Evolutionary conservation across 2,888 invertebrate species (phyloP), one percentile per base, ranked within the genome.

Genomic region (Agrypnus murinus): DNA sequence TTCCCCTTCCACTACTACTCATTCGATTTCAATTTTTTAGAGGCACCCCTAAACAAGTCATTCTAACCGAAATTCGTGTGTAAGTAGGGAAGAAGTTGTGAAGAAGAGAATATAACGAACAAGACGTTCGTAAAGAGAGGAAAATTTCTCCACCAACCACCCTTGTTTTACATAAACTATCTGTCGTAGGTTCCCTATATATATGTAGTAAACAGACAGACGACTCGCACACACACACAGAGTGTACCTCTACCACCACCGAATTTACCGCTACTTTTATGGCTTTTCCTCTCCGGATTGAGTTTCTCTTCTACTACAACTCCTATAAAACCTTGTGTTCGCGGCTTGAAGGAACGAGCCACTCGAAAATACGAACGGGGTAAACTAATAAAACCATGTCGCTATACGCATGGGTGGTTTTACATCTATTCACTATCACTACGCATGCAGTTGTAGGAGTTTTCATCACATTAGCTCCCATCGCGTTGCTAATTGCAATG

Each of bases 321-420:
- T 40, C 12, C 10, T n/a, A n/a, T 40, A 10, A 40, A 55, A 19
- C 55, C 17, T 10, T 10, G n/a, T 12, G 55, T 34, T 34, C 32
- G 32, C 53, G 53, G 32, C 32, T 34, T 31, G 10, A 31, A 12
- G 40, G n/a, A 40, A 40, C 40, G 12, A 40, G 40, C n/a, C 32
- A 15, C 55, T 34, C 55, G 50, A 50, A 50, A 50, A 50, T 32
- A 50, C 50, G 50, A 12, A 50, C 65, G 43, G 58, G 55, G 69
- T 65, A 60, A 64, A 60, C 69, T 64, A 64, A 59, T 69, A 69
- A 65, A 69, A 69, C 25, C 69, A 69, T 65, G 55, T 19, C 55
- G 36, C 36, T 50, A 55, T 60, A 70, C 65, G 69, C 69, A 70
- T 70, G 70, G 70, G 65, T 70, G 70, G 65, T 65, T 70, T 64